Evolutionary conservation across 1,140 invertebrate genomes (phyloP), one percentile per base, ranked within the genome.

Genomic region (Dufourea novaeangliae): DNA sequence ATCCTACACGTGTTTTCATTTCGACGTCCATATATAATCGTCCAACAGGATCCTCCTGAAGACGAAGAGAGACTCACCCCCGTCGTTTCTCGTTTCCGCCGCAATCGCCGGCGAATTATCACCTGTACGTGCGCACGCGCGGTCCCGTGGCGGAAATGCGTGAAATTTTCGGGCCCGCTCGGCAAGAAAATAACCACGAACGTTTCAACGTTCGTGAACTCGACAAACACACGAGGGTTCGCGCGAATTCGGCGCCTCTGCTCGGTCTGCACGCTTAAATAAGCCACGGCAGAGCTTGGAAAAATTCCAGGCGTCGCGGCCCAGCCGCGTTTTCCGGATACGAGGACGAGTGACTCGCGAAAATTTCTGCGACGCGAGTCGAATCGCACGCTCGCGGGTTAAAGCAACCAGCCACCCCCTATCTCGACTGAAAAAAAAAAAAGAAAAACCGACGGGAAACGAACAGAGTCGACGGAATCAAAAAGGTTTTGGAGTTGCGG

Each of bases 181-280:
- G 34, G 32, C 50, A 7, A n/a, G 14, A 14, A 50, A 74, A 56
- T 56, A 75, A 68, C 63, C 39, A 12, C 34, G 62, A 56, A 67
- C 72, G 62, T 63, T n/a, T 61, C 56, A 25, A 37, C 50, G n/a
- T n/a, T n/a, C 32, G 44, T 50, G 66, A 25, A 22, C 14, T 54
- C 34, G 50, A 39, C 62, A 75, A 75, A 57, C 72, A 75, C 39
- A 25, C 41, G 25, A 59, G n/a, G n/a, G n/a, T n/a, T n/a, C 68
- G 54, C 32, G 67, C 67, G 63, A 66, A 66, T 50, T 27, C 59
- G 14, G 34, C 22, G 59, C n/a, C n/a, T n/a, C n/a, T n/a, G n/a
- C 59, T 62, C 44, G 54, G 32, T n/a, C 67, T 34, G 52, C 59
- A 34, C 41, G 20, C 27, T 44, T 61, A 46, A 52, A 67, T 64